Evolutionary conservation across 2,797 vertebrate species (phyloP), one percentile per base, ranked within the genome.

Genomic region (Malurus splendens): DNA sequence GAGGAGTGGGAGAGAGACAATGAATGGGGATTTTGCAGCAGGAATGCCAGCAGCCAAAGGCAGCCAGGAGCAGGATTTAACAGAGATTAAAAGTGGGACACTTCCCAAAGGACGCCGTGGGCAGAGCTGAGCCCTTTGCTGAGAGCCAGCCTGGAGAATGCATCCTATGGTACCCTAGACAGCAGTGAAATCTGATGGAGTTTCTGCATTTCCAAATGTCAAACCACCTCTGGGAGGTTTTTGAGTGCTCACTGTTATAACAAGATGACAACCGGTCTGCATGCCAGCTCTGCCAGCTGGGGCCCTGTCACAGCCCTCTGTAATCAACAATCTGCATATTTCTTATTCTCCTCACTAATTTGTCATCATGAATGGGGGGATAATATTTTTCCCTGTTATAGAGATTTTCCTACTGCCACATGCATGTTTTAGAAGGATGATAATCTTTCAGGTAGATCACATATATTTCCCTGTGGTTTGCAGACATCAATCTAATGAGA

Each of bases 11-110:
- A 60, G 10, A 1, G 4, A 72, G 45, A 7, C 14, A 23, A 23
- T 0, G 0, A 67, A 45, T 0, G 9, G 23, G 6, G 28, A 17
- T 15, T 73, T 80, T 51, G 10, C 24, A 66, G 32, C 19, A 32
- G 38, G 30, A 64, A 52, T 18, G 4, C 4, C 15, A 22, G 25
- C 20, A 36, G 48, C 12, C 28, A 32, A 67, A 77, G 47, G 17
- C 20, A 51, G 18, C 7, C 16, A 62, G 41, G 57, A 78, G 48
- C 36, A 86, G 32, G 16, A 13, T 52, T 36, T n/a, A 12, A 28
- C 5, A n/a, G 27, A 59, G 5, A 18, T 7, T 20, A 24, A 61
- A 61, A 79, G 14, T 27, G 38, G 65, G 18, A 57, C 17, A 27
- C 14, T 74, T 83, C 57, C 59, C 62, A 52, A 65, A 56, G 55